Conservation (phyloP, 2,113 vertebrate genomes). For the Phyllopteryx taeniolatus region DNA sequence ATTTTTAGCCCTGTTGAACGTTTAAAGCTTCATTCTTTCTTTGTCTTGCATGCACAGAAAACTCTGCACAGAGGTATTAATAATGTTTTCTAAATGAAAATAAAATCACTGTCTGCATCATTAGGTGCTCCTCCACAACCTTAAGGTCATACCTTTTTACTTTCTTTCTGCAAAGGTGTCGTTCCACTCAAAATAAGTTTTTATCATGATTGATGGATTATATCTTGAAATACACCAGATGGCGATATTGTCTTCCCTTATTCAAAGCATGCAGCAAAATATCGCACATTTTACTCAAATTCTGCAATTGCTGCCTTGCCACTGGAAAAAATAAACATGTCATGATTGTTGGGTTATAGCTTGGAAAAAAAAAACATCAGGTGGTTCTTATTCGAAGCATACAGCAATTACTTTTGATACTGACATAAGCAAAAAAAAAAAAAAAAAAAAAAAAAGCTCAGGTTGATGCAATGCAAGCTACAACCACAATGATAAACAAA, state of each 20-base stretch:
- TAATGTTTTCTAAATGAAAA: neutral
- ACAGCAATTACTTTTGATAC: neutral
- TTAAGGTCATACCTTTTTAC: neutral
- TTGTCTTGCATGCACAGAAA: constrained; percentile 32
- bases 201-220: neutral
- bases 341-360: neutral
- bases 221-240: neutral
- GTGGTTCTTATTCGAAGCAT: neutral
- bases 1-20: constrained; percentile 58
- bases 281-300: neutral
- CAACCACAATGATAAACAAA: neutral
- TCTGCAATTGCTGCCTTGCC: neutral
- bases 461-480: neutral
- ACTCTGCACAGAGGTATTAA: neutral
- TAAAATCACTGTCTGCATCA: neutral
- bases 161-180: neutral
- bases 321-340: neutral
- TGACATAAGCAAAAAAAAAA: neutral
- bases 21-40: constrained; percentile 50
- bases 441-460: neutral
- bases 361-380: neutral
- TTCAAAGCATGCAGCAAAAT: neutral
- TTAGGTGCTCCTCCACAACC: neutral
- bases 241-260: neutral
- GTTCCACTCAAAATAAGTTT: neutral